Evolutionary conservation across 2,113 vertebrate genomes (phyloP).

Genomic region (Macrotus californicus): DNA sequence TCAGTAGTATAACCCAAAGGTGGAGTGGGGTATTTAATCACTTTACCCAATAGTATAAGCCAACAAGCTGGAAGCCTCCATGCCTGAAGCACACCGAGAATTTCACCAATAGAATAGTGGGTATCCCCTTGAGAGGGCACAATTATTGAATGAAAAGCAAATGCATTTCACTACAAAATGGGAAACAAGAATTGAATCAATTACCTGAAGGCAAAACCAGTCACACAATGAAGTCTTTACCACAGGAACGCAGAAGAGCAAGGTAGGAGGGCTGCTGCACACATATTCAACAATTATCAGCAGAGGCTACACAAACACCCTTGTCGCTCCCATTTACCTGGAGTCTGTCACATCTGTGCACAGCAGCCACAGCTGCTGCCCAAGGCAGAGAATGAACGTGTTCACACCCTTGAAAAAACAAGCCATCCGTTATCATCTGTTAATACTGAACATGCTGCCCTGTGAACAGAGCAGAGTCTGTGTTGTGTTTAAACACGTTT

Average conservation of each 20-base stretch:
- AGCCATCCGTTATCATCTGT: background rate
- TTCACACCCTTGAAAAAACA: slow-evolving; percentile 43
- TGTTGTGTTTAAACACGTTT: background rate
- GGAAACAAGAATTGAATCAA: slow-evolving; percentile 40
- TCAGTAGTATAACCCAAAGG: background rate
- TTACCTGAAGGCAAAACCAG: slow-evolving; percentile 34
- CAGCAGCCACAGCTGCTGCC: slow-evolving; percentile 63
- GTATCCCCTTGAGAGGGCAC: background rate
- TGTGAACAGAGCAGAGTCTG: background rate
- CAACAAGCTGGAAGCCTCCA: background rate
- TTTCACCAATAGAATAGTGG: background rate
- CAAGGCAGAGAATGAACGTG: background rate
- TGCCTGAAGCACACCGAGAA: background rate
- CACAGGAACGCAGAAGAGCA: background rate
- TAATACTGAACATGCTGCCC: background rate
- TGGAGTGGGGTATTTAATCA: background rate
- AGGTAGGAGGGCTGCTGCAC: background rate
- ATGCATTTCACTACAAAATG: slow-evolving; percentile 26
- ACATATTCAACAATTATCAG: slow-evolving; percentile 11
- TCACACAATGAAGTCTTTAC: background rate
- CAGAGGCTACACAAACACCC: slow-evolving; percentile 57
- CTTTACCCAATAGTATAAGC: background rate
- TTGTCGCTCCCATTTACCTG: slow-evolving; percentile 41
- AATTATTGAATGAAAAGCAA: slow-evolving; percentile 49
- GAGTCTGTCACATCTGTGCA: slow-evolving; percentile 54